Conservation (phyloP, 2,797 vertebrate genomes). For the Lagodon rhomboides region DNA sequence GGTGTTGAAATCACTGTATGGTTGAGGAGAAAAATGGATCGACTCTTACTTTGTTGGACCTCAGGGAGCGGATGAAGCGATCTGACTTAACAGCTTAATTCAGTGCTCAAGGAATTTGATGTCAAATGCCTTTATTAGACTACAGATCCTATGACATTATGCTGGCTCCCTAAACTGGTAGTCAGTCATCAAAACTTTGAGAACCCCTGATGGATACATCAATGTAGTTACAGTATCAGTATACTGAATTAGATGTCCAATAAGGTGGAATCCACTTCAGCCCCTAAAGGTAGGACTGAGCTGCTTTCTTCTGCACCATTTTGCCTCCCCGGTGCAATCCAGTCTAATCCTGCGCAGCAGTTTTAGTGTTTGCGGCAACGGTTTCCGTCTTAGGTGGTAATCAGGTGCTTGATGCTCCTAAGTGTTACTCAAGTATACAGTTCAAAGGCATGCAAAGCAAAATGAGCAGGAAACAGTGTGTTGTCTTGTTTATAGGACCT, state of each 20-base stretch:
- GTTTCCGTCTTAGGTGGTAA: background rate
- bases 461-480: constrained; percentile 21
- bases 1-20: no score
- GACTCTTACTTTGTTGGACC: no score
- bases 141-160: no score
- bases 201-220: background rate
- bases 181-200: no score
- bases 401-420: constrained; percentile 24
- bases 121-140: no score
- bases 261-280: background rate
- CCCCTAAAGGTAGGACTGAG: no score
- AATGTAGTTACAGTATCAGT: background rate
- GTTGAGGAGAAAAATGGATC: no score
- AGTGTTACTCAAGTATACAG: constrained; percentile 1
- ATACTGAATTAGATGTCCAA: background rate
- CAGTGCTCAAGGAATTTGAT: no score
- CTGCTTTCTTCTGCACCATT: constrained; percentile 5
- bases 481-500: constrained; percentile 54
- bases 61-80: no score
- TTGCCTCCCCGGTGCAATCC: background rate
- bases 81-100: no score
- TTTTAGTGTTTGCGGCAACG: background rate
- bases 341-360: background rate
- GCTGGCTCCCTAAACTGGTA: no score
- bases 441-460: constrained; percentile 31